Evolutionary conservation across 2,113 vertebrate genomes (phyloP).

Genomic region (Origma solitaria): DNA sequence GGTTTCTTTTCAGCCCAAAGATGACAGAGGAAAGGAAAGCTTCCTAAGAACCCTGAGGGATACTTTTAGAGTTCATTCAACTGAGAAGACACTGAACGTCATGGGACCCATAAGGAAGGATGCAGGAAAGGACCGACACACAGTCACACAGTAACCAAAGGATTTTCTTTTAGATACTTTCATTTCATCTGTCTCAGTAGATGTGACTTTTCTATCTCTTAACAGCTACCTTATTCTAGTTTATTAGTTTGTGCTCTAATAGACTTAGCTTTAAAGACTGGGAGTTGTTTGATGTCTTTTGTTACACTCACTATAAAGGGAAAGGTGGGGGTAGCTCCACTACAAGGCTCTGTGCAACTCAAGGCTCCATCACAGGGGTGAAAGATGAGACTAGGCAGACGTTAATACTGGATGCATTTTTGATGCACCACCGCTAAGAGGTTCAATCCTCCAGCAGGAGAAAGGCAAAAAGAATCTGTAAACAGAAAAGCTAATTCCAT

Average conservation of each 20-base stretch:
- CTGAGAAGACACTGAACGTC: background rate
- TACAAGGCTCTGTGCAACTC: background rate
- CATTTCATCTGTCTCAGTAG: background rate
- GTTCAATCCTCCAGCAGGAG: background rate
- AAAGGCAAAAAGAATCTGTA: background rate
- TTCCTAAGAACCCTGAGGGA: background rate
- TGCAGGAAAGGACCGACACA: background rate
- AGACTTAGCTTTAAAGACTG: slow-evolving; percentile 9
- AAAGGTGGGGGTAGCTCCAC: background rate
- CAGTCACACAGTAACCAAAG: background rate
- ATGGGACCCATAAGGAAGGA: background rate
- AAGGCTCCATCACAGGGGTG: background rate
- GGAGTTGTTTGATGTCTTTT: slow-evolving; percentile 26
- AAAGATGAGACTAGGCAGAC: background rate
- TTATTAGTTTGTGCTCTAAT: slow-evolving; percentile 26
- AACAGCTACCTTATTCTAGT: background rate
- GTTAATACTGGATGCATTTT: background rate
- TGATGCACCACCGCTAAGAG: background rate
- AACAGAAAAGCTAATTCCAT: slow-evolving; percentile 7
- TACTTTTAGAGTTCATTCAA: background rate
- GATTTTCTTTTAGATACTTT: background rate
- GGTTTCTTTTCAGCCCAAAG: background rate
- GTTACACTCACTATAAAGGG: slow-evolving; percentile 9
- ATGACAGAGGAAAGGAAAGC: background rate
- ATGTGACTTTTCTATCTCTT: background rate